phyloP scores from a whole-genome alignment of 2,797 vertebrate species.

The Percopsis omiscomaycus region DNA sequence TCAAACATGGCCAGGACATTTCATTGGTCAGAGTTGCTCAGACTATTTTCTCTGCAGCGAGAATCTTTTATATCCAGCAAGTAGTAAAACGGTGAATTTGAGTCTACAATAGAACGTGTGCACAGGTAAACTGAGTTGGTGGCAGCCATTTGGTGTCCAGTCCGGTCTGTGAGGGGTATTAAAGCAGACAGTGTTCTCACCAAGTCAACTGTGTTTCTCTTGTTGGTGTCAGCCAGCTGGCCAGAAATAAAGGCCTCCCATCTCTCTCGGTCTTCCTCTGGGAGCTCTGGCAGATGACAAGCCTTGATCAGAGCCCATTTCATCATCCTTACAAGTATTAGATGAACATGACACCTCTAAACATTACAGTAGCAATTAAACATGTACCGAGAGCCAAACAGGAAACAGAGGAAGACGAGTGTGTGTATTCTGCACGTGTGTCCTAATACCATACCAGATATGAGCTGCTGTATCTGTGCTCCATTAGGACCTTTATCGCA shows the following conservation, averaged over 20 bases:
- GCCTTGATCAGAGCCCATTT: not conserved
- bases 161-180: not conserved
- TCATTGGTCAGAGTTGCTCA: not conserved
- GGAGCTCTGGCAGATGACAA: conserved; percentile 79
- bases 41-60: too few species aligned
- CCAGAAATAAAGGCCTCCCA: conserved; percentile 94
- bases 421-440: not conserved
- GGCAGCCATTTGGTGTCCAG: too few species aligned
- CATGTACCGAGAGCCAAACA: not conserved
- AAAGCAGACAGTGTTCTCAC: conserved; percentile 42
- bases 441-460: conserved; percentile 81
- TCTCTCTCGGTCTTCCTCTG: conserved; percentile 85
- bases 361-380: not conserved
- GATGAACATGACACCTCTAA: too few species aligned
- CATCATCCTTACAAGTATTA: too few species aligned
- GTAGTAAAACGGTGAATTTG: too few species aligned
- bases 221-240: conserved; percentile 94
- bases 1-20: not conserved
- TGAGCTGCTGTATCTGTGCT: conserved; percentile 85
- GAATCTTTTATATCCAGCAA: too few species aligned
- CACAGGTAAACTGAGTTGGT: too few species aligned
- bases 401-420: not conserved
- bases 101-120: too few species aligned
- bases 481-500: conserved; percentile 94
- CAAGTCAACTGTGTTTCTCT: conserved; percentile 73